Evolutionary conservation across 2,888 invertebrate species (phyloP), one percentile per base, ranked within the genome.

Genomic region (Caenorhabditis imperialis): DNA sequence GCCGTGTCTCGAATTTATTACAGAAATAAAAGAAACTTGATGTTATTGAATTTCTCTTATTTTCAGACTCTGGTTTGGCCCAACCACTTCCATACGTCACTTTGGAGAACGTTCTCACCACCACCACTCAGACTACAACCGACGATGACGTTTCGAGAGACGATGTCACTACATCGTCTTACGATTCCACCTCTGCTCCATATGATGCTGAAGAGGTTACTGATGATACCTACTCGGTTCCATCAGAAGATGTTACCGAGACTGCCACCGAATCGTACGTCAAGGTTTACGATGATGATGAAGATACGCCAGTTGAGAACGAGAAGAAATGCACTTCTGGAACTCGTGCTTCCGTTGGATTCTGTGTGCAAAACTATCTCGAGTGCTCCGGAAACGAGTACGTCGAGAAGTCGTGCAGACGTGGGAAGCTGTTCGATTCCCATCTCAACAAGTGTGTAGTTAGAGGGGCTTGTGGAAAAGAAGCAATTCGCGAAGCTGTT

Each of bases 341-440:
- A 22, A 23, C 57, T 22, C 71, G 71, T 20, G 55, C 57, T 22
- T 44, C 71, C 14, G 23, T 27, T 12, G 71, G 62, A 35, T 63
- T 62, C 57, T 71, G 71, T 30, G 38, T 33, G 7, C 27, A 30
- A 4, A 40, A 8, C n/a, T 71, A 71, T 18, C 20, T 63, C 42
- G 71, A 71, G 22, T 71, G 71, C 20, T 20, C 42, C 8, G 10
- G 40, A 5, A 48, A 27, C 22, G 42, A 42, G 4, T 62, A 38
- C 40, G 23, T 58, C 16, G 44, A 48, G 38, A 60, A 71, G 27
- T 37, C 53, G 1, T 71, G 71, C 44, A 50, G 45, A 25, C 14
- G 48, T 12, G 62, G 61, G n/a, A 60, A 73, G 40, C 63, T 75
- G 2, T 78, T 73, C 35, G 78, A 78, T 35, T 37, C 38, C n/a